Conservation (phyloP, 2,888 invertebrate species). For the Agonopterix subpropinquella region DNA sequence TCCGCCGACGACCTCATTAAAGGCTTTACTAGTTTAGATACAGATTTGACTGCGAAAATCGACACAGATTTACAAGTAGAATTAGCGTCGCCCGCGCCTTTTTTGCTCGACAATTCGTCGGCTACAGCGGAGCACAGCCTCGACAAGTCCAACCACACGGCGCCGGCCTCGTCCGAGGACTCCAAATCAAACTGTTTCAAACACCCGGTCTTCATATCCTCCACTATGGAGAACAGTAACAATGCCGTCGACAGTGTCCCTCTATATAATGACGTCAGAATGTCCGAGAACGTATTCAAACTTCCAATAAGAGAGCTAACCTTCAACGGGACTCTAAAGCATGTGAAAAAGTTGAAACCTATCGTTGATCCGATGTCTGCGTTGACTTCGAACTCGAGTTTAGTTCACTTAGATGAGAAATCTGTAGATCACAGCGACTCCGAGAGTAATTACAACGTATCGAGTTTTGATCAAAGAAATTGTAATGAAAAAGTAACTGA, state of each 20-base stretch:
- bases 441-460: conserved; percentile 15
- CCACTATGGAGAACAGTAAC: conserved; percentile 72
- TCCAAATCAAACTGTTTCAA: conserved; percentile 45
- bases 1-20: conserved; percentile 37
- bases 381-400: conserved; percentile 37
- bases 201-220: conserved; percentile 59
- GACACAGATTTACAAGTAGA: conserved; percentile 44
- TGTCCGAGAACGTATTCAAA: conserved; percentile 56
- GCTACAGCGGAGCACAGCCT: conserved; percentile 44
- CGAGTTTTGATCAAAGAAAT: conserved; percentile 15
- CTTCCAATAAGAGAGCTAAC: conserved; percentile 63
- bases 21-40: conserved; percentile 31
- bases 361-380: conserved; percentile 63
- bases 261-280: conserved; percentile 50
- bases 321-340: conserved; percentile 67
- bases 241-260: conserved; percentile 68
- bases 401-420: conserved; percentile 35
- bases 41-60: conserved; percentile 38
- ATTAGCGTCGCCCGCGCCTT: conserved; percentile 33
- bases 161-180: conserved; percentile 53
- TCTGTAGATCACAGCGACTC: conserved; percentile 20
- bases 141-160: conserved; percentile 49
- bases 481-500: conserved; percentile 8
- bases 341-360: conserved; percentile 63
- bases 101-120: conserved; percentile 46